These are phyloP conservation scores for Grammomys surdaster DNA, from an alignment of 2,113 vertebrate species.

Conservation along the genomic window DNA sequence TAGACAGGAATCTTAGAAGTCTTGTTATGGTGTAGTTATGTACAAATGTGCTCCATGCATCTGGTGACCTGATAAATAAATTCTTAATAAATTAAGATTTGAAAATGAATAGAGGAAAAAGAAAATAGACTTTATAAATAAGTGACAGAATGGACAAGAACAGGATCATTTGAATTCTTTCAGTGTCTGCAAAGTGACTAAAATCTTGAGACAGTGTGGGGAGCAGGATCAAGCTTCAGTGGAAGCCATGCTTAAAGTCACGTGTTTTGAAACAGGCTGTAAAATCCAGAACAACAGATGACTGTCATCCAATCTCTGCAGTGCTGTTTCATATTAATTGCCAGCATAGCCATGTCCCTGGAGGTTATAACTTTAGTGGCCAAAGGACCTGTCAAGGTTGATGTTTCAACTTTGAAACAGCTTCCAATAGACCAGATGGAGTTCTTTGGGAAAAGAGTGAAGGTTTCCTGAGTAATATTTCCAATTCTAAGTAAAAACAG, in stretches of 20 bases:
- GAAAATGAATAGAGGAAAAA: not conserved
- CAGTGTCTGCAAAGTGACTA: not conserved
- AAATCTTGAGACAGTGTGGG: not conserved
- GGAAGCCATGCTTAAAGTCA: slow-evolving; percentile 30
- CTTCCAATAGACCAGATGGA: slow-evolving; percentile 74
- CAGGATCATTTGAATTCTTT: not conserved
- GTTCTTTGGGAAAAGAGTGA: slow-evolving; percentile 59
- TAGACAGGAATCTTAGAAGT: not conserved
- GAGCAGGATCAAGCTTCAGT: not conserved
- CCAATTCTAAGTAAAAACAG: slow-evolving; percentile 70
- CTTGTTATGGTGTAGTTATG: not conserved
- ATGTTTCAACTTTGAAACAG: slow-evolving; percentile 75
- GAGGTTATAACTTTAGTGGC: slow-evolving; percentile 42
- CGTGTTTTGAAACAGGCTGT: slow-evolving; percentile 9
- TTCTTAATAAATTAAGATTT: not conserved
- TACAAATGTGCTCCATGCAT: not conserved
- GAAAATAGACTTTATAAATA: not conserved
- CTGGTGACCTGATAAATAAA: not conserved
- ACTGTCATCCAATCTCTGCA: not conserved
- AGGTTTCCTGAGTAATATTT: slow-evolving; percentile 66
- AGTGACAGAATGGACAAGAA: not conserved
- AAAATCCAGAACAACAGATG: not conserved
- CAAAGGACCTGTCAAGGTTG: slow-evolving; percentile 68
- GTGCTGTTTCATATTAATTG: slow-evolving; percentile 46
- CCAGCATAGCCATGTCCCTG: not conserved